A percentile compares a stretch with the other conserved stretches of the same genome.
These are phyloP conservation scores for Formica aserva DNA, from an alignment of 2,888 invertebrate genomes.

Conservation along the genomic window DNA sequence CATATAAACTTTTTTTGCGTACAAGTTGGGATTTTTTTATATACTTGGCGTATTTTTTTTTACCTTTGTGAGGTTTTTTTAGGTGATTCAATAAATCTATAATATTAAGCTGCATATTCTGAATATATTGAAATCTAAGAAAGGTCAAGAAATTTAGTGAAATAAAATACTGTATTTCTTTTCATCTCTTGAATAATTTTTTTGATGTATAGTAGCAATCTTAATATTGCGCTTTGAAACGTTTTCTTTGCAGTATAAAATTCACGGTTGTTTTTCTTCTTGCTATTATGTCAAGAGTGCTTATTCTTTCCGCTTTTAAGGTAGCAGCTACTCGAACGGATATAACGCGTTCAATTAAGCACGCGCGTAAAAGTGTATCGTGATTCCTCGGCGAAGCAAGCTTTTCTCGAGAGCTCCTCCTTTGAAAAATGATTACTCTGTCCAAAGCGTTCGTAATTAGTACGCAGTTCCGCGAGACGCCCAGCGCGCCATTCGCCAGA, in stretches of 20 bases:
- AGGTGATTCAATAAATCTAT: neutral
- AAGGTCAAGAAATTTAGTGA: neutral
- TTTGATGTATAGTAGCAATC: neutral
- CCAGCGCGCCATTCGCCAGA: conserved; percentile 30
- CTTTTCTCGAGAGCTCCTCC: conserved; percentile 24
- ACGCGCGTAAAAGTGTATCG: conserved; percentile 54
- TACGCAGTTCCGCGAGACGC: conserved; percentile 49
- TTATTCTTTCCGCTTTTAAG: conserved; percentile 47
- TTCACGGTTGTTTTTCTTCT: conserved; percentile 17
- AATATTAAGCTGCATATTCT: neutral
- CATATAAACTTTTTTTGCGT: too few relatives aligned
- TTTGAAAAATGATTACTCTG: conserved; percentile 54
- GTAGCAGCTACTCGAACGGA: conserved; percentile 33
- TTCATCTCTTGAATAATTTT: neutral
- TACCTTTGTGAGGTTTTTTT: too few relatives aligned
- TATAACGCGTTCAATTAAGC: conserved; percentile 53
- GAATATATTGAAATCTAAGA: neutral
- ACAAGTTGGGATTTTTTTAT: too few relatives aligned
- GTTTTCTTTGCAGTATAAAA: conserved; percentile 26
- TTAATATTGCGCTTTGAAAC: conserved; percentile 23
- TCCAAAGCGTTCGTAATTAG: conserved; percentile 53
- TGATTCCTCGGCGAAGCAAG: conserved; percentile 22
- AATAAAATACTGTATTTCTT: neutral
- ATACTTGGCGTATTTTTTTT: too few relatives aligned
- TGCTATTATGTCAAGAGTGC: conserved; percentile 38